Evolutionary conservation across 2,113 vertebrate species (phyloP), one percentile per base, ranked within the genome.

Genomic region (Saccopteryx leptura): DNA sequence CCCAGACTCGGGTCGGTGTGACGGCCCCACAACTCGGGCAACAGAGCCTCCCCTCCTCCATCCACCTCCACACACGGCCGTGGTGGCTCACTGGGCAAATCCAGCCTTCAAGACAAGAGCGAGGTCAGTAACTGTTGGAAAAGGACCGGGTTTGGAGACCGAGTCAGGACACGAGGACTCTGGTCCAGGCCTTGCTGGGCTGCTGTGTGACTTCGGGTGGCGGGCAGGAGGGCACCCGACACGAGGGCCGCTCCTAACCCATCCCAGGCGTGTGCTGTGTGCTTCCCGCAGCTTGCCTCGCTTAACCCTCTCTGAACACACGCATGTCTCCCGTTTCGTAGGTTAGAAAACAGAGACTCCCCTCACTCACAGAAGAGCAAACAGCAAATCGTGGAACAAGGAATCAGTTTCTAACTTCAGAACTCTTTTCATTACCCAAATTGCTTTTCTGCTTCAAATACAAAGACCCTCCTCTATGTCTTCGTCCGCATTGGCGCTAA

Each of bases 391-490:
- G 5, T 72, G 21, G 61, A 86, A 3, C 28, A 80, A 58, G n/a
- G 13, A 81, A 50, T 68, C 48, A 74, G 56, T 79, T 91, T 46
- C 66, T 86, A 86, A 75, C 10, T 68, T 74, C 76, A 28, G 84
- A 97, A 50, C 24, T 69, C 14, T 75, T 93, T 60, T 90, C 23
- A 95, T 75, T 60, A 88, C 14, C 18, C 50, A 74, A 74, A 87
- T 61, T 74, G 39, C 18, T 46, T 65, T 90, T 65, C 54, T 82
- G 10, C n/a, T 92, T 76, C 48, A 66, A 56, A 56, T 79, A 83
- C 58, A 68, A 54, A 69, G 19, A 31, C 2, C 10, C 39, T 39
- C 9, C 13, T 86, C 69, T 69, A 1, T 17, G 52, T 75, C 56
- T 95, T 76, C 33, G 91, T 31, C 0, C 13, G 46, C 33, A 1